Conservation (phyloP, 2,888 invertebrate species). For the Drosophila borealis region DNA sequence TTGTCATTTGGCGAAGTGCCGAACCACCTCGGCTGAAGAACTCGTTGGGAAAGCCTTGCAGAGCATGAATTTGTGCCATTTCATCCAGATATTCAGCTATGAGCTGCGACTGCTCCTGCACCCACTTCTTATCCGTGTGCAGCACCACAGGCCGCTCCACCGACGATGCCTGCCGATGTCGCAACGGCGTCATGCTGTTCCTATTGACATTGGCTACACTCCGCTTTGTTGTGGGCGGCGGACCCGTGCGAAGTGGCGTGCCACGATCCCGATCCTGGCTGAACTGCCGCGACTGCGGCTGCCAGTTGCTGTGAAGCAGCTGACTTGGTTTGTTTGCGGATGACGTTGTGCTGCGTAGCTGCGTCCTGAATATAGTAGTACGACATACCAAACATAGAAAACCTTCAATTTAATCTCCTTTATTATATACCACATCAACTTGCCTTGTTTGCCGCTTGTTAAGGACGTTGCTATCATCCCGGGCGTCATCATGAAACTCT, state of each 20-base stretch:
- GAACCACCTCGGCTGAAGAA: constrained; percentile 69
- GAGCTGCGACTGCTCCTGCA: constrained; percentile 74
- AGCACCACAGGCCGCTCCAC: constrained; percentile 66
- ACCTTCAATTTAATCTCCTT: neutral
- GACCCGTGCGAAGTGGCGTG: constrained; percentile 22
- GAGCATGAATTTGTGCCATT: constrained; percentile 29
- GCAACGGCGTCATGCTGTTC: constrained; percentile 46
- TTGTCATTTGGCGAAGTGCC: constrained; percentile 82
- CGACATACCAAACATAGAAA: neutral
- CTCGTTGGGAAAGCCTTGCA: constrained; percentile 65
- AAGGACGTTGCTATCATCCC: constrained; percentile 47
- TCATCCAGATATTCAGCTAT: constrained; percentile 78
- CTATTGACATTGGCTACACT: constrained; percentile 8
- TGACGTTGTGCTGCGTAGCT: constrained; percentile 24
- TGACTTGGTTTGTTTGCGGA: constrained; percentile 14
- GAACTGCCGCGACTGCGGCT: constrained; percentile 17
- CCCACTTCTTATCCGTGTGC: constrained; percentile 83
- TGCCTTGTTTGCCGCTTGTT: constrained; percentile 71
- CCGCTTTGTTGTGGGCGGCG: constrained; percentile 19
- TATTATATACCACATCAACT: constrained; percentile 4
- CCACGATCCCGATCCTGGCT: constrained; percentile 32
- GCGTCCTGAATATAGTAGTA: constrained; percentile 24
- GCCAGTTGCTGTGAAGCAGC: constrained; percentile 23
- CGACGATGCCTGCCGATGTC: constrained; percentile 54
- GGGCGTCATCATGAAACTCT: constrained; percentile 76